Percentiles rank a stretch among this genome's conserved stretches.
These are phyloP conservation scores for Platichthys stellatus DNA, from an alignment of 2,113 vertebrate species.

Conservation along the genomic window DNA sequence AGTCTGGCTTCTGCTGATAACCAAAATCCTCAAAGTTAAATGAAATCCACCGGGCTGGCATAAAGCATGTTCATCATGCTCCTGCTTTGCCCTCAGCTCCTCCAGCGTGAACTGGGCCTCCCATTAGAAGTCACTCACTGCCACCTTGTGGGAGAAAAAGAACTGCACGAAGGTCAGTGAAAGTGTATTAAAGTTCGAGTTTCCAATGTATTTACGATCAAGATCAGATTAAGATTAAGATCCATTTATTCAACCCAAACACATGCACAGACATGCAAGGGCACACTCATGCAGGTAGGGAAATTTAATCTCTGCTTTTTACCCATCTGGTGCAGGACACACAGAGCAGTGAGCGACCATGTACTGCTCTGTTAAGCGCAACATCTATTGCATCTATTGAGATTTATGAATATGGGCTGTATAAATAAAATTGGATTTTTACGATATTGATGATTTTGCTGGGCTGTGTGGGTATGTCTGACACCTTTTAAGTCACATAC, in stretches of 20 bases:
- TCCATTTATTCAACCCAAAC: too few relatives aligned
- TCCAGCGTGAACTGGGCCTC: not conserved
- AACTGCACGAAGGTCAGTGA: not conserved
- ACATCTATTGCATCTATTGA: too few relatives aligned
- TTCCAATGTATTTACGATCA: too few relatives aligned
- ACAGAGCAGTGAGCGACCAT: too few relatives aligned
- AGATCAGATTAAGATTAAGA: too few relatives aligned
- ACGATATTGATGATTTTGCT: not conserved
- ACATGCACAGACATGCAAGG: too few relatives aligned
- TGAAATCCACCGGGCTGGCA: constrained; percentile 52
- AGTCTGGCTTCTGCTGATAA: constrained; percentile 68
- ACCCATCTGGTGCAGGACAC: too few relatives aligned
- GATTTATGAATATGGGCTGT: too few relatives aligned
- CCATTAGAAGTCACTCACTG: constrained; percentile 28
- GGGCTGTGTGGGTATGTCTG: not conserved
- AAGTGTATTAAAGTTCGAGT: too few relatives aligned
- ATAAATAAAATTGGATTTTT: not conserved
- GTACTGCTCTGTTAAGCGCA: too few relatives aligned
- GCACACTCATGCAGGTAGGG: too few relatives aligned
- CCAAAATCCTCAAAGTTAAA: constrained; percentile 65
- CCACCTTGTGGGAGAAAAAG: constrained; percentile 69
- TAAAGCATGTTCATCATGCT: constrained; percentile 45
- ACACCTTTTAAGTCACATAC: not conserved
- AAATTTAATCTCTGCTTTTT: too few relatives aligned
- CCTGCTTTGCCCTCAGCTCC: constrained; percentile 15